Evolutionary conservation across 2,113 vertebrate species (phyloP).

Genomic region (Ictalurus furcatus): DNA sequence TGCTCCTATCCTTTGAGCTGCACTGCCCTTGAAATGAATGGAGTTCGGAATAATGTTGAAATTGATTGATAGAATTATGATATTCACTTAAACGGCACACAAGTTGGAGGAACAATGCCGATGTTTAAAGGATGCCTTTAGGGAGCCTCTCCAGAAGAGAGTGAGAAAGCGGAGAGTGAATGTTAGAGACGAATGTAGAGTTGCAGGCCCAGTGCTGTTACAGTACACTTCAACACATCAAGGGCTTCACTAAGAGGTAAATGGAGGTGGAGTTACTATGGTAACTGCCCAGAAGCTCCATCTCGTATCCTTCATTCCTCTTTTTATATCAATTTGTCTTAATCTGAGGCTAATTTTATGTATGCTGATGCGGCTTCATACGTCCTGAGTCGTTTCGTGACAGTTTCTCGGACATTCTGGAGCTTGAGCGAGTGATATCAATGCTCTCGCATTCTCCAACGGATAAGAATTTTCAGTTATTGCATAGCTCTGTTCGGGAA

Average conservation of each 20-base stretch:
- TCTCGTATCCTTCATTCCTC: constrained; percentile 16
- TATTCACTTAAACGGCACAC: constrained; percentile 57
- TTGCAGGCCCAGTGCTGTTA: constrained; percentile 26
- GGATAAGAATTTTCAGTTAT: neutral
- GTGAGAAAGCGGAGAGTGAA: neutral
- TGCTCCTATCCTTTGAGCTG: constrained; percentile 45
- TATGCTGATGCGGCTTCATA: neutral
- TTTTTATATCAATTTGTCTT: neutral
- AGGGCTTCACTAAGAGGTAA: constrained; percentile 22
- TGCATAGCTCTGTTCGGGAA: neutral
- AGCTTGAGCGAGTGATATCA: neutral
- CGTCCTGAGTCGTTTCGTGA: neutral
- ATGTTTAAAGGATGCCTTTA: constrained; percentile 65
- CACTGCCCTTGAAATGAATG: constrained; percentile 72
- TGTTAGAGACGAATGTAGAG: neutral
- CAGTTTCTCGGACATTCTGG: neutral
- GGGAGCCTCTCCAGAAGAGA: constrained; percentile 40
- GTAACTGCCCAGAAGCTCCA: constrained; percentile 34
- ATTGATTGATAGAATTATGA: constrained; percentile 72
- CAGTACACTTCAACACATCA: constrained; percentile 22
- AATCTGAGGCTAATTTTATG: constrained; percentile 9
- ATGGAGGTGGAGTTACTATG: constrained; percentile 39
- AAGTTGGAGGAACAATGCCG: constrained; percentile 55
- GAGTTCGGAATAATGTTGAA: constrained; percentile 74
- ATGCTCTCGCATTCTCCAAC: neutral